Percentiles rank a stretch among this genome's conserved stretches.
These are phyloP conservation scores for Chloromyia formosa DNA, from an alignment of 2,888 invertebrate genomes.

Conservation along the genomic window DNA sequence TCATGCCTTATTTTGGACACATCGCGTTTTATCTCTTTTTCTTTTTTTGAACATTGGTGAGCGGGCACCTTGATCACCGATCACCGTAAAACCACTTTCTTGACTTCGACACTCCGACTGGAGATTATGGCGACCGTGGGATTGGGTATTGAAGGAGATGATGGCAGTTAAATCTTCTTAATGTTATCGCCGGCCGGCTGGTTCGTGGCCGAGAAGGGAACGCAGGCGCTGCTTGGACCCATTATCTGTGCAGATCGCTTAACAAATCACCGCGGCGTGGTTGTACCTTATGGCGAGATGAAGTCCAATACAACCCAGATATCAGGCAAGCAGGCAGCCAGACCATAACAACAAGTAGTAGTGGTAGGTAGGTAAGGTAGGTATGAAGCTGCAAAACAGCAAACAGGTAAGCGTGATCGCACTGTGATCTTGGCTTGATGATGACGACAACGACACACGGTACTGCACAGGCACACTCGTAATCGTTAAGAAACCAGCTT, in stretches of 20 bases:
- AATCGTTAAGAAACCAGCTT: background rate
- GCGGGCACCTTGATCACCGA: slow-evolving; percentile 21
- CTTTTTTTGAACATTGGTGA: slow-evolving; percentile 1
- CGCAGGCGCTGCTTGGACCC: background rate
- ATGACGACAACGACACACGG: background rate
- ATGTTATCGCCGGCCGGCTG: slow-evolving; percentile 3
- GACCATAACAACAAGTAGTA: no score
- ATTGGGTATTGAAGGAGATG: slow-evolving; percentile 11
- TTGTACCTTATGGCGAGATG: slow-evolving; percentile 23
- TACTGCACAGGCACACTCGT: background rate
- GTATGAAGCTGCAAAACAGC: no score
- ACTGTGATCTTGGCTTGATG: no score
- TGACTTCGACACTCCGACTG: background rate
- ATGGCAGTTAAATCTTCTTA: slow-evolving; percentile 6
- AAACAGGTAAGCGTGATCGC: background rate
- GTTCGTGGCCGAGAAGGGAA: background rate
- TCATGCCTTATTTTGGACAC: slow-evolving; percentile 13
- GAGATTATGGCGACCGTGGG: slow-evolving; percentile 6
- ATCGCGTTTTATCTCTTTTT: background rate
- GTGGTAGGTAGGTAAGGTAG: no score
- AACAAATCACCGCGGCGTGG: slow-evolving; percentile 39
- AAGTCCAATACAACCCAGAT: background rate
- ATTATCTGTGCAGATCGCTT: slow-evolving; percentile 38
- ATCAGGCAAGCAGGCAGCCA: background rate
- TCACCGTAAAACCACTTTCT: slow-evolving; percentile 17